Base-by-base conservation (phyloP, 2,797 vertebrate genomes). In the Galaxias olidus region DNA sequence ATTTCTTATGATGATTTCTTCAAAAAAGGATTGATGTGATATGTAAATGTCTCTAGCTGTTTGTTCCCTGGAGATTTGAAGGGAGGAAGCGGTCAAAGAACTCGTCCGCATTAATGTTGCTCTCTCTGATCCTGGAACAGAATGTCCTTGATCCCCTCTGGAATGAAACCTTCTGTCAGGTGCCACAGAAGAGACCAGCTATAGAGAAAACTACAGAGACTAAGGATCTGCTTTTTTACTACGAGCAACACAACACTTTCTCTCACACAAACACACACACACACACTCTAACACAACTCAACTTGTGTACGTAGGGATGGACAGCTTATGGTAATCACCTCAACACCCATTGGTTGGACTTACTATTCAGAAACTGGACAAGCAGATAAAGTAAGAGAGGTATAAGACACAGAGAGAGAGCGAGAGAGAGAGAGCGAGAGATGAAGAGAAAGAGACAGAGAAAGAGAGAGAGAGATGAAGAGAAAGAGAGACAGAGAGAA, bases 41-140 rank as follows among this genome's bases (percentile, higher is more conserved):
- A 84, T 87, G 84, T 80, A 85, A 81, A 85, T 80, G 63, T 71
- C n/a, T 59, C 78, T 74, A 79, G 76, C 81, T 74, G 78, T 77
- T 84, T 81, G 77, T 82, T 79, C 30, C 30, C 30, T 30, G 3
- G 30, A 6, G 30, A 6, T 30, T 30, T 30, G 30, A 30, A 30
- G 2, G 2, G 30, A 30, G 2, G 30, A 30, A 30, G 30, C 30
- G 30, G 30, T 80, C 80, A 59, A 62, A 73, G 73, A 75, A 66
- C 59, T 40, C 61, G 54, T 61, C 70, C 58, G 30, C 30, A 30
- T 30, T 30, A 30, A 30, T 30, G 73, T 79, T 68, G 62, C 67
- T 53, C 67, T 18, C 71, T 82, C 74, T 81, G 74, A 84, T 83
- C 74, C 63, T 53, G 63, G 69, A 71, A 77, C 53, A 68, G 72